A percentile compares a stretch with the other conserved stretches of the same genome.
Evolutionary conservation across 92 coral and sea anemone genomes (phyloP).

Genomic region (Heliopora coerulea): DNA sequence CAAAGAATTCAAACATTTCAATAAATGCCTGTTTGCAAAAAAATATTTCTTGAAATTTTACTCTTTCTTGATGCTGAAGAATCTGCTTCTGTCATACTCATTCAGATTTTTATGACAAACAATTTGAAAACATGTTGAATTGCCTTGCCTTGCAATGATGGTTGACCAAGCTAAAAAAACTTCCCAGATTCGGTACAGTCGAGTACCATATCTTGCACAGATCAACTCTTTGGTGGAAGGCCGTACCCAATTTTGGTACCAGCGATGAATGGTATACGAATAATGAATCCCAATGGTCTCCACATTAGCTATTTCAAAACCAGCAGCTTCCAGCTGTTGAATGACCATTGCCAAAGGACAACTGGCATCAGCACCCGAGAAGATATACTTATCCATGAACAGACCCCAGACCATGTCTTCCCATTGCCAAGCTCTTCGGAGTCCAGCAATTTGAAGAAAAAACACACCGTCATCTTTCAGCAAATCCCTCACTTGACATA

Average conservation of each 20-base stretch:
- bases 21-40: not conserved
- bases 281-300: constrained; percentile 98
- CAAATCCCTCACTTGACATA: constrained; percentile 90
- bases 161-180: constrained; percentile 98
- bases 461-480: constrained; percentile 95
- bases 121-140: constrained; percentile 89
- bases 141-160: constrained; percentile 93
- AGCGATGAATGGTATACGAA: constrained; percentile 84
- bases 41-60: not conserved
- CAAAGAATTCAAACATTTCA: not conserved
- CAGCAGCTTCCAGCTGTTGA: constrained; percentile 87
- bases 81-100: constrained; percentile 81
- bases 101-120: constrained; percentile 98
- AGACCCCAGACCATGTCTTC: constrained; percentile 98
- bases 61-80: constrained; percentile 68
- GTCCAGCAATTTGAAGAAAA: constrained; percentile 97
- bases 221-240: constrained; percentile 75
- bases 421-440: constrained; percentile 99
- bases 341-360: constrained; percentile 88
- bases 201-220: constrained; percentile 65
- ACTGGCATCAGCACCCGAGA: constrained; percentile 98
- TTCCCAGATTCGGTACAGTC: constrained; percentile 89
- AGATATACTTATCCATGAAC: constrained; percentile 96
- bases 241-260: constrained; percentile 96
- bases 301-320: constrained; percentile 84